Percentiles rank a stretch among this genome's conserved stretches.
Evolutionary conservation across 2,888 invertebrate genomes (phyloP).

Genomic region (Tuta absoluta): DNA sequence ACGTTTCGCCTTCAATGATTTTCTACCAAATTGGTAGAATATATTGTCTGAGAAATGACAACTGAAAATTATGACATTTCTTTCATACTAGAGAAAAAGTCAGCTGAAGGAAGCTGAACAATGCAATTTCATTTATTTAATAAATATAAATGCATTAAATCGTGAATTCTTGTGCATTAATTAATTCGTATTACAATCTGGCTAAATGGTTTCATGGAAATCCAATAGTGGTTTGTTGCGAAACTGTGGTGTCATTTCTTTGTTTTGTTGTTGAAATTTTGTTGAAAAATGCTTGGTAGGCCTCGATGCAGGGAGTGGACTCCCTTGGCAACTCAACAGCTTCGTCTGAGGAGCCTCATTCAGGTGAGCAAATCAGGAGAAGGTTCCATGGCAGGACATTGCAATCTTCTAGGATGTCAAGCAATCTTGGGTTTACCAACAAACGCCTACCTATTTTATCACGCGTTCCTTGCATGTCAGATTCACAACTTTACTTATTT

Average conservation of each 20-base stretch:
- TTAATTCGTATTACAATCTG: neutral
- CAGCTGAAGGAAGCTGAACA: slow-evolving; percentile 25
- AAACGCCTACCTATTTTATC: slow-evolving; percentile 53
- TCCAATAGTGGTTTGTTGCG: neutral
- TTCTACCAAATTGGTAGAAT: slow-evolving; percentile 2
- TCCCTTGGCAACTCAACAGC: slow-evolving; percentile 91
- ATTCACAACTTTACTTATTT: slow-evolving; percentile 19
- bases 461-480: slow-evolving; percentile 18
- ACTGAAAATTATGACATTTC: slow-evolving; percentile 21
- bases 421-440: slow-evolving; percentile 53
- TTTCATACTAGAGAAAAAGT: slow-evolving; percentile 12
- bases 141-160: neutral
- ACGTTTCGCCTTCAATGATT: too few species aligned
- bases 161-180: neutral
- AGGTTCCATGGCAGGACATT: neutral
- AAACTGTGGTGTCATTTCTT: neutral
- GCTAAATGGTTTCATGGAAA: neutral
- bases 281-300: slow-evolving; percentile 76
- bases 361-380: slow-evolving; percentile 75
- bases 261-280: slow-evolving; percentile 29
- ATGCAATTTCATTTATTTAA: slow-evolving; percentile 23
- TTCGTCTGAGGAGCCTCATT: slow-evolving; percentile 89
- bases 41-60: neutral
- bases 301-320: slow-evolving; percentile 89
- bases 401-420: neutral